Evolutionary conservation across 2,888 invertebrate genomes (phyloP).

Genomic region (Calliopum simillimum): DNA sequence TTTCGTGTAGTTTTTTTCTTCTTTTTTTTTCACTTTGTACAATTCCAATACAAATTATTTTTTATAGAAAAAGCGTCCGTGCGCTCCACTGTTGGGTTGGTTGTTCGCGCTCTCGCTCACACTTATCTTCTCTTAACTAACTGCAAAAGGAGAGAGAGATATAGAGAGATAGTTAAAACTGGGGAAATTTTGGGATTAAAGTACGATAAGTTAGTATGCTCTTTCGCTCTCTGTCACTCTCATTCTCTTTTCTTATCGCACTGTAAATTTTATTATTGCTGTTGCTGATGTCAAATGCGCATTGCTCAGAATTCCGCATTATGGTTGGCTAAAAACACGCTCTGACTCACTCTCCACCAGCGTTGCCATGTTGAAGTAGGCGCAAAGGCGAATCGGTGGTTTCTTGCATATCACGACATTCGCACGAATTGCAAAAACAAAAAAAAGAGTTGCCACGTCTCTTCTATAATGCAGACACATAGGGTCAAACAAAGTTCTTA

Average conservation of each 20-base stretch:
- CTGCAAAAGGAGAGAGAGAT: constrained; percentile 33
- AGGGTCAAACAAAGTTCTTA: too few relatives aligned
- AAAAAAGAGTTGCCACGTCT: not conserved
- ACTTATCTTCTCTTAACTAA: constrained; percentile 31
- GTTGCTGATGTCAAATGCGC: constrained; percentile 21
- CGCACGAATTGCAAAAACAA: not conserved
- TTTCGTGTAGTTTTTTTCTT: too few relatives aligned
- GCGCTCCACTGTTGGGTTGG: constrained; percentile 10
- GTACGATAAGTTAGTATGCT: not conserved
- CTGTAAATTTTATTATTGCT: not conserved
- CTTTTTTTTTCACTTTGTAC: not conserved
- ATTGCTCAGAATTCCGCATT: constrained; percentile 11
- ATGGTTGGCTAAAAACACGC: not conserved
- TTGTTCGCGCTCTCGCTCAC: constrained; percentile 31
- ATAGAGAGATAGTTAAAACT: constrained; percentile 9
- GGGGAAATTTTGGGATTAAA: not conserved
- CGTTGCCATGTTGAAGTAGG: constrained; percentile 7
- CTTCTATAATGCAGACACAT: too few relatives aligned
- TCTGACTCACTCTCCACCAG: constrained; percentile 17
- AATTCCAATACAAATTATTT: constrained; percentile 3
- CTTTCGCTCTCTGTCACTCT: constrained; percentile 30
- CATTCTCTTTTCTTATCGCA: constrained; percentile 6
- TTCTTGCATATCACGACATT: not conserved
- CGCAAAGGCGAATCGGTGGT: not conserved
- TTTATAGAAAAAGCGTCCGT: constrained; percentile 8